Conservation (phyloP, 1,140 invertebrate species). For the Drosophila repletoides region DNA sequence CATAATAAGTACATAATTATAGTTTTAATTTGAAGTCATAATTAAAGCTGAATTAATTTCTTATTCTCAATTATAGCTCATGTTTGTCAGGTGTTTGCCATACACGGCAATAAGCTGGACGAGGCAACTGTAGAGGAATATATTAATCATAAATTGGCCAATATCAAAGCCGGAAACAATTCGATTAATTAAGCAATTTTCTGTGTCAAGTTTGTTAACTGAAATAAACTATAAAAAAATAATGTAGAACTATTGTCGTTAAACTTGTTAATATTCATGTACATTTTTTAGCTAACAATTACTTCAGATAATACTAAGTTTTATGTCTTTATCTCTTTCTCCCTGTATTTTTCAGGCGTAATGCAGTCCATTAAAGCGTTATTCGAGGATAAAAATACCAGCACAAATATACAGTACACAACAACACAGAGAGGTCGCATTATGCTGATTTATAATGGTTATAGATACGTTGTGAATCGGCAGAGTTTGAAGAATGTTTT, state of each 20-base stretch:
- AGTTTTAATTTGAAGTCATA: background rate
- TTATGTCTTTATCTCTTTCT: background rate
- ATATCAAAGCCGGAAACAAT: slow-evolving; percentile 30
- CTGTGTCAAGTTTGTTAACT: slow-evolving; percentile 43
- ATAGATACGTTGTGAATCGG: slow-evolving; percentile 77
- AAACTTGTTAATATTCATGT: slow-evolving; percentile 6
- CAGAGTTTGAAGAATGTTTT: slow-evolving; percentile 81
- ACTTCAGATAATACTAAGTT: too few species aligned
- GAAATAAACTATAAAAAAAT: slow-evolving; percentile 62
- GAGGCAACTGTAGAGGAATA: slow-evolving; percentile 43
- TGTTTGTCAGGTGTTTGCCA: slow-evolving; percentile 71
- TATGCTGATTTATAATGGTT: slow-evolving; percentile 80
- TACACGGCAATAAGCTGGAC: slow-evolving; percentile 50
- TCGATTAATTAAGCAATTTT: slow-evolving; percentile 32
- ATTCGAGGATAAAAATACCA: slow-evolving; percentile 65
- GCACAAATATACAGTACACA: slow-evolving; percentile 59
- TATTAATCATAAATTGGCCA: slow-evolving; percentile 65
- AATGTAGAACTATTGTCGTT: slow-evolving; percentile 31
- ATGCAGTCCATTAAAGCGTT: slow-evolving; percentile 66
- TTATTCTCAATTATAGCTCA: slow-evolving; percentile 58
- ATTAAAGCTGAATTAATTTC: slow-evolving; percentile 6
- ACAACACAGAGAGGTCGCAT: slow-evolving; percentile 78
- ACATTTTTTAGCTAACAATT: too few species aligned
- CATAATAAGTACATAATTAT: slow-evolving; percentile 68
- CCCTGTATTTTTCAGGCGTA: slow-evolving; percentile 52